A percentile compares a stretch with the other conserved stretches of the same genome.
Conservation (phyloP, 1,140 invertebrate species). For the Melitaea cinxia region DNA sequence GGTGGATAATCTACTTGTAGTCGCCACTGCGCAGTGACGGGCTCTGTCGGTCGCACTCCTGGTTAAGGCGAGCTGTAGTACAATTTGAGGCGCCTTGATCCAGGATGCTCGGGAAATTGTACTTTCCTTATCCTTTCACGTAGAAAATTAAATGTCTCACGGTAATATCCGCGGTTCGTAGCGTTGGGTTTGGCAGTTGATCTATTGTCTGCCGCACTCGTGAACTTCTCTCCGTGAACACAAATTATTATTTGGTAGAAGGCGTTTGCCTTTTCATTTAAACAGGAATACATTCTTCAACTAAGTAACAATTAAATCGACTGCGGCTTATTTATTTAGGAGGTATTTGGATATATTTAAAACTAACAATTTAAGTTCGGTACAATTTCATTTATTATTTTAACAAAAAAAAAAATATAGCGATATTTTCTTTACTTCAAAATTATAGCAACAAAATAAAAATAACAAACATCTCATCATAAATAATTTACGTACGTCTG, state of each 20-base stretch:
- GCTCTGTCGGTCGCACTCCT: constrained; percentile 12
- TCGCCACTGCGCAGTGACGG: constrained; percentile 16
- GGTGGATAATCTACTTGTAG: not conserved
- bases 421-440: too few relatives aligned
- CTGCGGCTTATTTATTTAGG: not conserved
- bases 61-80: constrained; percentile 49
- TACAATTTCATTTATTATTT: too few relatives aligned
- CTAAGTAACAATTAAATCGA: not conserved
- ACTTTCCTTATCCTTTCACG: constrained; percentile 76
- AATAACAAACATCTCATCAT: too few relatives aligned
- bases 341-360: too few relatives aligned
- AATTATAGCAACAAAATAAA: too few relatives aligned
- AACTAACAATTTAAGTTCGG: too few relatives aligned
- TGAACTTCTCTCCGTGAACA: constrained; percentile 14
- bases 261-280: not conserved
- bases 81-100: constrained; percentile 28
- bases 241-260: constrained; percentile 10
- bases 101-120: constrained; percentile 55
- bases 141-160: constrained; percentile 81
- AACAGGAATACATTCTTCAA: not conserved
- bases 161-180: constrained; percentile 66
- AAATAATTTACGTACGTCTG: too few relatives aligned
- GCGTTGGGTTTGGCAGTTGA: constrained; percentile 73
- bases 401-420: too few relatives aligned
- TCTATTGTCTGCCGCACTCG: constrained; percentile 55